Percentiles rank a stretch among this genome's conserved stretches.
Conservation (phyloP, 53 echinoderm and acorn worm species). For the Echinarachnius parma region DNA sequence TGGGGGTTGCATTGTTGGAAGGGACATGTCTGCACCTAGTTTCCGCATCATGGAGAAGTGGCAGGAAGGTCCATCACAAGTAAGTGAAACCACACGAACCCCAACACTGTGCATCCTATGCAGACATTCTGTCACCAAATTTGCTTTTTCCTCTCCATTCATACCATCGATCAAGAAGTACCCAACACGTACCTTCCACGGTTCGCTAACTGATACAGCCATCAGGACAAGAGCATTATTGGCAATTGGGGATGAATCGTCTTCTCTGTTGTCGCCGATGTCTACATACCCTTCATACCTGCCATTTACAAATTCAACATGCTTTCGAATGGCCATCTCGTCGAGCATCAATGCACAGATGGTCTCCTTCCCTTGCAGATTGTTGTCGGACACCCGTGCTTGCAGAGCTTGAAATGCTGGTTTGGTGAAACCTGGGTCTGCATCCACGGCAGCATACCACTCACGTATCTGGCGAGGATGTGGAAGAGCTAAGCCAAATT, state of each 20-base stretch:
- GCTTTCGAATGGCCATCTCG: slow-evolving; percentile 50
- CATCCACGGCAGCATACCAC: slow-evolving; percentile 40
- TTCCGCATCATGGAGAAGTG: slow-evolving; percentile 40
- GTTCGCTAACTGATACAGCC: slow-evolving; percentile 41
- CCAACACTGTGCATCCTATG: slow-evolving; percentile 17
- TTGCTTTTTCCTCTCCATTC: slow-evolving; percentile 48
- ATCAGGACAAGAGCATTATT: slow-evolving; percentile 51
- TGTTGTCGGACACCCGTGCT: slow-evolving; percentile 1
- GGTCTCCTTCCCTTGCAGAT: background rate
- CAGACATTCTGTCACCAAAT: slow-evolving; percentile 52
- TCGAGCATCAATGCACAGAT: slow-evolving; percentile 52
- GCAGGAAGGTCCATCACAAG: slow-evolving; percentile 48
- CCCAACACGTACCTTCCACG: slow-evolving; percentile 45
- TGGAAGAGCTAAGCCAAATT: slow-evolving; percentile 39
- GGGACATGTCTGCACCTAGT: slow-evolving; percentile 36
- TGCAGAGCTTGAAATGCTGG: slow-evolving; percentile 17
- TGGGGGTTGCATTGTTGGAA: slow-evolving; percentile 33
- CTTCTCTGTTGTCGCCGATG: background rate
- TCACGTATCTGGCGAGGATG: slow-evolving; percentile 25
- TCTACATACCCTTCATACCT: slow-evolving; percentile 46
- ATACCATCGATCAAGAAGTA: slow-evolving; percentile 50
- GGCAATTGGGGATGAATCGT: slow-evolving; percentile 21
- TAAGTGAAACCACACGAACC: slow-evolving; percentile 16
- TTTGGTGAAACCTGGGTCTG: slow-evolving; percentile 51
- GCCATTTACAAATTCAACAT: slow-evolving; percentile 27